These are phyloP conservation scores for Semnornis frantzii DNA, from an alignment of 2,113 vertebrate species.

Conservation along the genomic window DNA sequence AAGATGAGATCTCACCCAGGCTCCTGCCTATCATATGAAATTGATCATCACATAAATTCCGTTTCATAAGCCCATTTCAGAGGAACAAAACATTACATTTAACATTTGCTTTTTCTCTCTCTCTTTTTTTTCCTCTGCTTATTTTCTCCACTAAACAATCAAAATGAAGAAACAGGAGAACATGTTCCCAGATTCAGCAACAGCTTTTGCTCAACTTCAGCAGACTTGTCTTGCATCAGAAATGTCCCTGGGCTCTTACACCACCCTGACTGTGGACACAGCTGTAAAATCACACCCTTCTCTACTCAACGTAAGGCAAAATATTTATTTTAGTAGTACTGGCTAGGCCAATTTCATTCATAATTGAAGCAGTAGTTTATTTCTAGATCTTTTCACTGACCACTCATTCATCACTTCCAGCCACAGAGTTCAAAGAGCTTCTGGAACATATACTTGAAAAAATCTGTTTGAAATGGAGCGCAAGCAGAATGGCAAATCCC, in stretches of 20 bases:
- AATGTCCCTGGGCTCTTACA: neutral
- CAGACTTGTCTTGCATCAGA: slow-evolving; percentile 17
- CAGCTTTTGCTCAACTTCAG: slow-evolving; percentile 16
- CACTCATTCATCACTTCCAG: slow-evolving; percentile 38
- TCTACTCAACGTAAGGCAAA: neutral
- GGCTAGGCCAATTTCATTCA: slow-evolving; percentile 11
- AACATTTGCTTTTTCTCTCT: neutral
- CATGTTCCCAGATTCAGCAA: neutral
- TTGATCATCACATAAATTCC: neutral
- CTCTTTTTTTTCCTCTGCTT: neutral
- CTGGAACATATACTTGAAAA: slow-evolving; percentile 10
- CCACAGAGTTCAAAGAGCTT: slow-evolving; percentile 38
- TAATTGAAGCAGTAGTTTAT: slow-evolving; percentile 35
- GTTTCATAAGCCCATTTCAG: accelerated
- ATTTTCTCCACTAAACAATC: neutral
- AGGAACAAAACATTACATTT: neutral
- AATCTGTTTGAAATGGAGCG: neutral
- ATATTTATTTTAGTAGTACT: slow-evolving; percentile 38
- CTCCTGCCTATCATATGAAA: neutral
- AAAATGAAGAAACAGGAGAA: neutral
- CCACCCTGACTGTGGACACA: slow-evolving; percentile 20
- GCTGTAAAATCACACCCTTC: slow-evolving; percentile 33
- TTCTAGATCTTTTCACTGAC: slow-evolving; percentile 37
- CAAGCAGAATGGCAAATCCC: neutral
- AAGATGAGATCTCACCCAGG: neutral